Conservation (phyloP, 2,888 invertebrate genomes). For the Clanis bilineata region DNA sequence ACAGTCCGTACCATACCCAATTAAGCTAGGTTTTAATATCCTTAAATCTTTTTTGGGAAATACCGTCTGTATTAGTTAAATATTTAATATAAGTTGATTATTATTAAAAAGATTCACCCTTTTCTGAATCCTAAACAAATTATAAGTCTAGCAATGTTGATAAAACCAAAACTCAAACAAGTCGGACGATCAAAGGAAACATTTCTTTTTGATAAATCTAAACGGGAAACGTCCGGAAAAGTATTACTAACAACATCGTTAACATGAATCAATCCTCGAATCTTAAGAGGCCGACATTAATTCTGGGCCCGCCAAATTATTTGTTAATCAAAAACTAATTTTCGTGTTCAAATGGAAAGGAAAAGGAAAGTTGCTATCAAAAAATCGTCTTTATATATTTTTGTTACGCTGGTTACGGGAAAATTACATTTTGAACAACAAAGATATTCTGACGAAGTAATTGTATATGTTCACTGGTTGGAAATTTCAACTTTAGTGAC, state of each 20-base stretch:
- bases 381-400: not conserved
- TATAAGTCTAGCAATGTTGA: not conserved
- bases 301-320: not conserved
- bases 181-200: slow-evolving; percentile 5
- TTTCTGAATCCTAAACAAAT: not conserved
- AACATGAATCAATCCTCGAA: not conserved
- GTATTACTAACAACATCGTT: not conserved
- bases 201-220: slow-evolving; percentile 1
- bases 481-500: not conserved
- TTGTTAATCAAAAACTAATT: not conserved
- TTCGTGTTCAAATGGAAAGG: not conserved
- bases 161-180: not conserved
- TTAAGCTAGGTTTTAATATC: too few species aligned
- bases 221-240: slow-evolving; percentile 2
- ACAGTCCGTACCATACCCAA: too few species aligned
- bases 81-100: too few species aligned
- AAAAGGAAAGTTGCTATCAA: not conserved
- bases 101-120: not conserved
- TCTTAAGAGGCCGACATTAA: not conserved
- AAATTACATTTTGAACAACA: not conserved
- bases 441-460: not conserved
- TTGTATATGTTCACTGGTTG: not conserved
- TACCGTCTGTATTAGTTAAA: too few species aligned
- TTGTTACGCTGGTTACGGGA: not conserved
- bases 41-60: too few species aligned